Conservation (phyloP, 2,888 invertebrate species). For the Maniola hyperantus region DNA sequence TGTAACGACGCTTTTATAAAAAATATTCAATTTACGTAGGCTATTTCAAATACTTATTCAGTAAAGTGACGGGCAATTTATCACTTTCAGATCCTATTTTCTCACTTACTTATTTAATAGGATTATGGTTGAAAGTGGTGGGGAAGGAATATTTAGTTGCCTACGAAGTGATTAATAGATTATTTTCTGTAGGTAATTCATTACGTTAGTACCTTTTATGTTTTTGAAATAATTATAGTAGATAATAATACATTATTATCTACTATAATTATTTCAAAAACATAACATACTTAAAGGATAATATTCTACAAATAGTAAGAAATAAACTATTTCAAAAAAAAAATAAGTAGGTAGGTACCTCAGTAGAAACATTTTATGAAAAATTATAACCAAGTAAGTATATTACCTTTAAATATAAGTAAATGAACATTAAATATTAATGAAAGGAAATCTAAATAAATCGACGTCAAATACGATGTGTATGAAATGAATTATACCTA, state of each 20-base stretch:
- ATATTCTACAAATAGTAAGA: no score
- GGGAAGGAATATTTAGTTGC: not conserved
- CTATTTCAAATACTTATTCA: slow-evolving; percentile 22
- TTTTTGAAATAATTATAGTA: no score
- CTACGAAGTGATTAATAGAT: not conserved
- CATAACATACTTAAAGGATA: no score
- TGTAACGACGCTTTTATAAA: slow-evolving; percentile 8
- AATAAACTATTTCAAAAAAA: not conserved
- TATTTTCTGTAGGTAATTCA: no score
- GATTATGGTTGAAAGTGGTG: slow-evolving; percentile 13
- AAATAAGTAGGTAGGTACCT: no score
- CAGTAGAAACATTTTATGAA: not conserved
- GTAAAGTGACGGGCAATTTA: slow-evolving; percentile 20
- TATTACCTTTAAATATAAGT: no score
- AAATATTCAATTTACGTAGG: slow-evolving; percentile 13
- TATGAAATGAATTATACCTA: not conserved
- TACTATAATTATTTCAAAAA: no score
- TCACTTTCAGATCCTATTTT: slow-evolving; percentile 17
- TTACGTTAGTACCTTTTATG: no score
- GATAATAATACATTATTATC: no score
- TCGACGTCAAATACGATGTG: no score
- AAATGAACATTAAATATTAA: no score
- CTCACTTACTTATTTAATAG: slow-evolving; percentile 13
- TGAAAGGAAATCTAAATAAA: not conserved
- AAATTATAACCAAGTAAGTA: no score